These are phyloP conservation scores for Xiphorhynchus erythropygius DNA, from an alignment of 2,797 vertebrate species.

Conservation along the genomic window DNA sequence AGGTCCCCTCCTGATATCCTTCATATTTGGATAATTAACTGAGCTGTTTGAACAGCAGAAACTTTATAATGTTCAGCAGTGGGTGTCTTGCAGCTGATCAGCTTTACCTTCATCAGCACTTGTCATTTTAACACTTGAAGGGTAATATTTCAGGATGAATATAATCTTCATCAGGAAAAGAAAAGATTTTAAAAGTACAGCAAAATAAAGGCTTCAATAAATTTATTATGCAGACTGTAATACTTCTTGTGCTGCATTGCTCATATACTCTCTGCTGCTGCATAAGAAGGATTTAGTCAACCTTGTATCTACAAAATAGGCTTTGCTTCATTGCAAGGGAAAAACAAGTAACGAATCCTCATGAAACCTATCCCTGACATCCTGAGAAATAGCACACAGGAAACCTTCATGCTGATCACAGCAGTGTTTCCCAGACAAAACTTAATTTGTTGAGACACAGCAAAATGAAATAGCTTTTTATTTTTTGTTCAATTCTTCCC, in stretches of 20 bases:
- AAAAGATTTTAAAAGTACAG: slow-evolving; percentile 55
- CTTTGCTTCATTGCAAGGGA: slow-evolving; percentile 12
- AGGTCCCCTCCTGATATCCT: slow-evolving; percentile 51
- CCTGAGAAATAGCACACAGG: neutral
- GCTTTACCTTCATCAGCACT: slow-evolving; percentile 58
- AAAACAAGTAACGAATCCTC: slow-evolving; percentile 15
- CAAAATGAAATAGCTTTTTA: neutral
- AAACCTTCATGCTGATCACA: neutral
- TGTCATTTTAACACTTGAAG: slow-evolving; percentile 70
- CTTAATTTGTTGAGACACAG: neutral
- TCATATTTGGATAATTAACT: slow-evolving; percentile 68
- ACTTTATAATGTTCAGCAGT: slow-evolving; percentile 65
- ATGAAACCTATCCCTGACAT: neutral
- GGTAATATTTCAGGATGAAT: slow-evolving; percentile 58
- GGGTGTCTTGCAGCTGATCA: slow-evolving; percentile 67
- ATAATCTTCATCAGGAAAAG: slow-evolving; percentile 52
- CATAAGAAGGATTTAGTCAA: slow-evolving; percentile 45
- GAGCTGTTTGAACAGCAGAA: slow-evolving; percentile 71
- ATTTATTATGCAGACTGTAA: slow-evolving; percentile 43
- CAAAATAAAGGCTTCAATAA: slow-evolving; percentile 48
- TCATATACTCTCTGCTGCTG: slow-evolving; percentile 11
- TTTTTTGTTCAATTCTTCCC: neutral
- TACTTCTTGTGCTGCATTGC: neutral
- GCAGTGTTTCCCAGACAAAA: neutral
- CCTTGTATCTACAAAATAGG: slow-evolving; percentile 29